Evolutionary conservation across 2,797 vertebrate genomes (phyloP).

Genomic region (Spondyliosoma cantharus): DNA sequence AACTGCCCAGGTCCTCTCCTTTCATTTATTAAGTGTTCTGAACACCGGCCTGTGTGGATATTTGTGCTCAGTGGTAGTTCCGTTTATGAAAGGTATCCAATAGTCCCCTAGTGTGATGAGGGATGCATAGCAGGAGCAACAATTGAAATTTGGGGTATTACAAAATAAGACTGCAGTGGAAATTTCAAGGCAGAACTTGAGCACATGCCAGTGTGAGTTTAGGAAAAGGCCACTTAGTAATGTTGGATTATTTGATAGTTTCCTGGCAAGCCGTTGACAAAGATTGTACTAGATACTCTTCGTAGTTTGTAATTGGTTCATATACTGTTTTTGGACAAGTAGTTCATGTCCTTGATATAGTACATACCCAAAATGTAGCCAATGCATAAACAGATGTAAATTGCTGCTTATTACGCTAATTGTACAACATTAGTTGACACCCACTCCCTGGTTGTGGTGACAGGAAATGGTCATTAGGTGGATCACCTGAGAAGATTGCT

Average conservation of each 20-base stretch:
- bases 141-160: constrained; percentile 13
- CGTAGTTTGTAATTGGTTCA: not conserved
- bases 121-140: not conserved
- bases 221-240: constrained; percentile 5
- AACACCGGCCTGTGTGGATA: not conserved
- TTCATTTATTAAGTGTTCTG: constrained; percentile 8
- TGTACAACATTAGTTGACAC: constrained; percentile 6
- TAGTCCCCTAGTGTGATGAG: not conserved
- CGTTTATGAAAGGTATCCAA: constrained; percentile 16
- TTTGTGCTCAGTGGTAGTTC: not conserved
- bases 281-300: not conserved
- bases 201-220: constrained; percentile 29
- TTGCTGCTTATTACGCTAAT: not conserved
- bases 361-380: not conserved
- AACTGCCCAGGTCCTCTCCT: not conserved
- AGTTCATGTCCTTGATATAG: not conserved
- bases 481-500: constrained; percentile 29
- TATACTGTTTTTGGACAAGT: not conserved
- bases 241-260: not conserved
- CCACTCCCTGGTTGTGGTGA: not conserved
- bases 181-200: constrained; percentile 39
- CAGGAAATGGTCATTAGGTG: constrained; percentile 35
- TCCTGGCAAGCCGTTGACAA: not conserved
- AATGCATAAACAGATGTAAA: not conserved
- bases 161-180: constrained; percentile 35